Conservation (phyloP, 1,140 invertebrate species). For the Diabrotica undecimpunctata region DNA sequence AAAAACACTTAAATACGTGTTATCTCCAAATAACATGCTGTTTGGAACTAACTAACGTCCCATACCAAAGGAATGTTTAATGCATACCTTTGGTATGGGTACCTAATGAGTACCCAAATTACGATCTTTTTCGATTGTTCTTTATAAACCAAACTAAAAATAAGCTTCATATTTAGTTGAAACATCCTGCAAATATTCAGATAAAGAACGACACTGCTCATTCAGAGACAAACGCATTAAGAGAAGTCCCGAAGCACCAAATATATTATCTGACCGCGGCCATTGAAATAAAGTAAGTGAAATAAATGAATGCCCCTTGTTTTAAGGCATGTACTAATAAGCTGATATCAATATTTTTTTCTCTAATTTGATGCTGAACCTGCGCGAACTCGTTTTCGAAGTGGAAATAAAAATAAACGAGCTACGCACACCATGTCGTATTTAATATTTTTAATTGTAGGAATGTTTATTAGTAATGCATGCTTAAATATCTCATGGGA, state of each 20-base stretch:
- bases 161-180: no score
- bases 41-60: no score
- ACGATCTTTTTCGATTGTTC: no score
- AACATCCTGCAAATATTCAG: no score
- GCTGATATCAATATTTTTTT: conserved; percentile 34
- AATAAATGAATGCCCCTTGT: conserved; percentile 15
- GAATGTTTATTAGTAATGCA: conserved; percentile 23
- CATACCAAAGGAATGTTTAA: no score
- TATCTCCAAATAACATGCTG: no score
- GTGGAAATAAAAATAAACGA: conserved; percentile 23
- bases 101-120: no score
- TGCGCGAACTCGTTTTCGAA: conserved; percentile 21
- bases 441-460: conserved; percentile 36
- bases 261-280: conserved; percentile 28
- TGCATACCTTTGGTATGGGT: no score
- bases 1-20: no score
- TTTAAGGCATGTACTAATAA: conserved; percentile 35
- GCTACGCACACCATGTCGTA: conserved; percentile 17
- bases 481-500: conserved; percentile 15
- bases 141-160: no score
- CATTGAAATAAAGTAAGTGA: neutral
- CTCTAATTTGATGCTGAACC: conserved; percentile 14
- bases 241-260: conserved; percentile 4
- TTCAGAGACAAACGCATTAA: no score
- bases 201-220: no score